These are phyloP conservation scores for Strix uralensis DNA, from an alignment of 2,113 vertebrate species.

Conservation along the genomic window DNA sequence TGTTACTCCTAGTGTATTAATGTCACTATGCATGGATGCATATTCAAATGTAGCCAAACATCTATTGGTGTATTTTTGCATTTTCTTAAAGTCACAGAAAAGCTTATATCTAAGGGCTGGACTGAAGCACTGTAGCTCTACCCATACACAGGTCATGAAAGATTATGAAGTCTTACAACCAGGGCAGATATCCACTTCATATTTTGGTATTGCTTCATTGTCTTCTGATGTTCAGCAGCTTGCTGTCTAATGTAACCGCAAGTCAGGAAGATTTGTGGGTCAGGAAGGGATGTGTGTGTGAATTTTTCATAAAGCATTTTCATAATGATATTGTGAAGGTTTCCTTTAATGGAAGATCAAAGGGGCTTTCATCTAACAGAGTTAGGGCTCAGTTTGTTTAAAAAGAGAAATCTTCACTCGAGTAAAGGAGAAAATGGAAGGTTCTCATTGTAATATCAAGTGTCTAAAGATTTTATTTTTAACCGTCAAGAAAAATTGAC, in stretches of 20 bases:
- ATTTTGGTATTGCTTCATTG: not conserved
- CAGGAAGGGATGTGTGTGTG: conserved; percentile 11
- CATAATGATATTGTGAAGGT: conserved; percentile 62
- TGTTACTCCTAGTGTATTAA: not conserved
- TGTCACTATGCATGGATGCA: not conserved
- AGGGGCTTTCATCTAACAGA: conserved; percentile 59
- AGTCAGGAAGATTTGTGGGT: conserved; percentile 59
- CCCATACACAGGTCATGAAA: not conserved
- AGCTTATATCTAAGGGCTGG: not conserved
- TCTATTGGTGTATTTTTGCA: not conserved
- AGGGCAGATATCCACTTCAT: not conserved
- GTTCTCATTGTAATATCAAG: conserved; percentile 55
- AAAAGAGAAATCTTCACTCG: conserved; percentile 27
- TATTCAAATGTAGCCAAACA: not conserved
- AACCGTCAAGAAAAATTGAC: conserved; percentile 52
- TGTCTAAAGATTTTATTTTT: conserved; percentile 65
- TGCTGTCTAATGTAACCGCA: conserved; percentile 34
- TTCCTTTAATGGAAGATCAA: conserved; percentile 68
- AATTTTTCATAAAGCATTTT: conserved; percentile 62
- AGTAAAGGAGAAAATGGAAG: conserved; percentile 36
- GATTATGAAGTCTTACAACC: not conserved
- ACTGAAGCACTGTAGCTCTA: not conserved
- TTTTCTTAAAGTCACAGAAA: not conserved
- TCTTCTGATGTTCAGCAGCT: conserved; percentile 36
- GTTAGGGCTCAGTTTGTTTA: conserved; percentile 44